These are phyloP conservation scores for Sphaeridia pumilis DNA, from an alignment of 2,888 invertebrate species.

Conservation along the genomic window DNA sequence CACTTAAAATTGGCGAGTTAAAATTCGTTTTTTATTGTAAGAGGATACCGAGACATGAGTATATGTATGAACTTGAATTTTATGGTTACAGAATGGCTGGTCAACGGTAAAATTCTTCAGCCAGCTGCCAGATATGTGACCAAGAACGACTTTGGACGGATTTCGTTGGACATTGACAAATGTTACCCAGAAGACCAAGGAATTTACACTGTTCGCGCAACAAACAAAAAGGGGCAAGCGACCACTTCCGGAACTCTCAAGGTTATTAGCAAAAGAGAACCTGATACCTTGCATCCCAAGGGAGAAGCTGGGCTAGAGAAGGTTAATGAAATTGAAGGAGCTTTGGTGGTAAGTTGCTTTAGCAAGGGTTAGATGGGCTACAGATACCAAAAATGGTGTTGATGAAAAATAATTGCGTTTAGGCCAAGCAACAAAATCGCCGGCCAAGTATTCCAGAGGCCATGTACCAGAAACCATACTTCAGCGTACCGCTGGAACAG, in stretches of 20 bases:
- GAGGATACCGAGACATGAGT: too few species aligned
- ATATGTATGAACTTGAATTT: not conserved
- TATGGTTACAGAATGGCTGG: conserved; percentile 6
- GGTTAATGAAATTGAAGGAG: conserved; percentile 67
- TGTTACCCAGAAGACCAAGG: conserved; percentile 87
- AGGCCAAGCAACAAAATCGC: conserved; percentile 52
- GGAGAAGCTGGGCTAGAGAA: conserved; percentile 79
- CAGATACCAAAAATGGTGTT: not conserved
- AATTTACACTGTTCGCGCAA: conserved; percentile 78
- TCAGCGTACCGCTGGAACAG: conserved; percentile 67
- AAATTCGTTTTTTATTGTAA: too few species aligned
- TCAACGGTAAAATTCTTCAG: conserved; percentile 41
- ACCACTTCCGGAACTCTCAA: conserved; percentile 78
- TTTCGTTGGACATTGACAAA: conserved; percentile 76
- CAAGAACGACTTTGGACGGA: conserved; percentile 91
- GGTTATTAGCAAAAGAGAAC: conserved; percentile 45
- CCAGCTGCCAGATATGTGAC: conserved; percentile 82
- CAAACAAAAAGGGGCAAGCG: conserved; percentile 77
- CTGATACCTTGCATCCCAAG: conserved; percentile 92
- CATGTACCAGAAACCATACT: conserved; percentile 71
- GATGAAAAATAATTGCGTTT: not conserved
- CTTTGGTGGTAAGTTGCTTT: conserved; percentile 11
- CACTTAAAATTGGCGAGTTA: conserved; percentile 53
- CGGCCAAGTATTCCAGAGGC: conserved; percentile 59
- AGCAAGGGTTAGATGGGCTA: not conserved